Base-by-base conservation (phyloP, 92 coral and sea anemone genomes). In the Phenganax subtilis region DNA sequence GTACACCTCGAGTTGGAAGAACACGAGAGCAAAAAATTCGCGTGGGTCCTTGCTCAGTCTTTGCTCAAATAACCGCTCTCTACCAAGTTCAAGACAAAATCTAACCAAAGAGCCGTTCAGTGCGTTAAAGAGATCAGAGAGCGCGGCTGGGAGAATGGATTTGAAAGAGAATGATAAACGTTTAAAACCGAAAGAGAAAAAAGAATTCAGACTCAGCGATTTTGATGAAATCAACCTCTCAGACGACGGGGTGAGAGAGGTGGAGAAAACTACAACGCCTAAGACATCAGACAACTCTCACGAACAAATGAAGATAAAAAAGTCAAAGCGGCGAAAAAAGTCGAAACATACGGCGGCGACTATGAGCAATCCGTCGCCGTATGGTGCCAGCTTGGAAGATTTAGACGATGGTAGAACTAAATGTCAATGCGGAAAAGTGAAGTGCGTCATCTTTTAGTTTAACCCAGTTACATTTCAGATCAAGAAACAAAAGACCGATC, bases 1-100 rank as follows among this genome's bases (percentile, higher is more conserved):
- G 83, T 79, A 79, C 74, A 79, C 83, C 83, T 79, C 83, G 60
- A 79, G 74, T 54, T 79, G 83, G 83, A 79, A 62, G 83, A 79
- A 79, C 83, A 54, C 7, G n/a, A 62, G 83, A 30, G 83, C 74
- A 16, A 79, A 62, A 69, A 79, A 79, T 74, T 79, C 83, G 57
- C 59, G 30, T 64, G 83, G 37, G 51, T 79, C 83, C 29, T 44
- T 60, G 74, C 71, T 79, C 8, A 79, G 83, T 65, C 31, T 79
- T 58, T 51, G 74, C 62, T 79, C 83, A 8, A 69, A 67, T n/a
- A 79, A 79, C 51, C 83, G 74, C 72, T 79, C 83, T 10, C 53
- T 79, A 47, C 83, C 83, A 27, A 79, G 74, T 25, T 79, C 83
- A 8, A 12, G 83, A 51, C 83, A 79, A 79, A 79, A 79, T 64